Evolutionary conservation across 2,888 invertebrate genomes (phyloP), one percentile per base, ranked within the genome.

Genomic region (Andrena marginata): DNA sequence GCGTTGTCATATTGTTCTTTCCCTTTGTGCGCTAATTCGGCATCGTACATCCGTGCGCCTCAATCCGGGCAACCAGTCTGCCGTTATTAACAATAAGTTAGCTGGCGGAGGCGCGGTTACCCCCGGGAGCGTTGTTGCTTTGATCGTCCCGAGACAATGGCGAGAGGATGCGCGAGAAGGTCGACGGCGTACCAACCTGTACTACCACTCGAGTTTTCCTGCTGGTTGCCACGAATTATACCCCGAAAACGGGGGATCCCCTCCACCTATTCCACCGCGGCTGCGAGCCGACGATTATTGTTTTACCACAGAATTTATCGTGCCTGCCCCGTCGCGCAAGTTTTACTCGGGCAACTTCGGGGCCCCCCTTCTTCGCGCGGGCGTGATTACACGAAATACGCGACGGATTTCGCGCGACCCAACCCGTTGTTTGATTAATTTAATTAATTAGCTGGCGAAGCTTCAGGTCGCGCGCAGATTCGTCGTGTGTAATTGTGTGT

Each of bases 41-140:
- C 68, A 64, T 72, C 60, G 31, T 59, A 71, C 77, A 75, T 82
- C 68, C 48, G 69, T 54, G 68, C 33, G 69, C 51, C 74, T 82
- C 85, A 77, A 77, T 84, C 65, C 63, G 16, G 65, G 31, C 33
- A 79, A 29, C 69, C 56, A 63, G 67, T 54, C 84, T 65, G 31
- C 71, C 56, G 65, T 84, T 86, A 82, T 73, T 76, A 85, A 83
- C 74, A 82, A 82, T 84, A 84, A 84, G 72, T 73, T 84, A 73
- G 49, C 75, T 35, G 7, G 56, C 49, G 48, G 26, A 33, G 65
- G 69, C 70, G 59, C 64, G 51, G 59, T 73, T 83, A 69, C 54
- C 68, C 59, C 60, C 26, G 2, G 72, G 29, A 70, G 65, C 82
- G 68, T 69, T 54, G 64, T 72, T 64, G 80, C 84, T 85, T 86